A percentile compares a stretch with the other conserved stretches of the same genome.
Evolutionary conservation across 2,113 vertebrate species (phyloP).

Genomic region (Heterotis niloticus): DNA sequence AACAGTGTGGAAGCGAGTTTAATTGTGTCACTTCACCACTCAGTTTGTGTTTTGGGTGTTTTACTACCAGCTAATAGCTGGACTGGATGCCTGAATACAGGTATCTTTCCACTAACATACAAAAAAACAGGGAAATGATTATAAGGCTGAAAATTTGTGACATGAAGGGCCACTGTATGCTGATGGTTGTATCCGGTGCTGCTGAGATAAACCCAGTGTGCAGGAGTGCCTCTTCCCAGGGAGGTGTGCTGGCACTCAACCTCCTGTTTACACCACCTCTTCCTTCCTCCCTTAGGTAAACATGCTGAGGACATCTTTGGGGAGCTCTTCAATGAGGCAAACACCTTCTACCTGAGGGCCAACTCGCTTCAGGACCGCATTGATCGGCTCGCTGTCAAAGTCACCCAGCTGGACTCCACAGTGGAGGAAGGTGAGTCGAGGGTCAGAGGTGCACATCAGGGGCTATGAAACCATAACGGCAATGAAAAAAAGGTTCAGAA

Average conservation of each 20-base stretch:
- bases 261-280: background rate
- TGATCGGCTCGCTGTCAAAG: constrained; percentile 95
- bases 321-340: constrained; percentile 94
- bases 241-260: background rate
- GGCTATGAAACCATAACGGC: background rate
- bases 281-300: constrained; percentile 74
- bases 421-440: constrained; percentile 89
- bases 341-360: constrained; percentile 91
- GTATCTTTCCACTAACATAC: too few relatives aligned
- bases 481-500: too few relatives aligned
- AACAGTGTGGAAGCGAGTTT: too few relatives aligned
- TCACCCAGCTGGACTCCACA: constrained; percentile 97
- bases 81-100: too few relatives aligned
- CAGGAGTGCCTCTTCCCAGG: background rate
- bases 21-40: too few relatives aligned
- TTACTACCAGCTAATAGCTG: too few relatives aligned
- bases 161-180: too few relatives aligned
- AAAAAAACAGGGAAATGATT: too few relatives aligned
- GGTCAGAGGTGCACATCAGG: background rate
- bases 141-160: too few relatives aligned
- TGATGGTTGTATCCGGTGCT: too few relatives aligned
- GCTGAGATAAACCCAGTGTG: background rate
- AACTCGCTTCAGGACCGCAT: constrained; percentile 97
- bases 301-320: constrained; percentile 98
- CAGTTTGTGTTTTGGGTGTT: too few relatives aligned